Evolutionary conservation across 2,797 vertebrate genomes (phyloP).

Genomic region (Graptemys geographica): DNA sequence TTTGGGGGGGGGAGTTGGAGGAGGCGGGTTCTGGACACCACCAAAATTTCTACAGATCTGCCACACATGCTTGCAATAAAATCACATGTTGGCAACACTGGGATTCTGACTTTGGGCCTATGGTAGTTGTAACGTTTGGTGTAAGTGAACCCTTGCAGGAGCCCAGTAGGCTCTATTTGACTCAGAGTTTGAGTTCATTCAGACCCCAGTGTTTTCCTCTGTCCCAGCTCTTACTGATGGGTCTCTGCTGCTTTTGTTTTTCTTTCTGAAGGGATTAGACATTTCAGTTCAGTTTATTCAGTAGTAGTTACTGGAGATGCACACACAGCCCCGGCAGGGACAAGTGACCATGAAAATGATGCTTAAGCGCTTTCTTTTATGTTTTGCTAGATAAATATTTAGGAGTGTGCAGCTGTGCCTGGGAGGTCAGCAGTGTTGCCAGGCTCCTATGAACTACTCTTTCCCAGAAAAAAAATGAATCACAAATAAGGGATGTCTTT

Average conservation of each 20-base stretch:
- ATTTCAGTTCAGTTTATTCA: not conserved
- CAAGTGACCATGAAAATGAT: not conserved
- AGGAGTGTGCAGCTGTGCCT: not conserved
- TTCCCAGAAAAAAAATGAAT: not conserved
- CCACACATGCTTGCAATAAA: not conserved
- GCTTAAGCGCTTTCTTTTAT: not conserved
- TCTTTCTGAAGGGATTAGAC: not conserved
- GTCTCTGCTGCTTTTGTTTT: not conserved
- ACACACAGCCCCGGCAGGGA: rapidly evolving
- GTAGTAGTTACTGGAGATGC: rapidly evolving
- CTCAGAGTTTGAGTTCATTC: not conserved
- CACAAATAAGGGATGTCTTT: not conserved
- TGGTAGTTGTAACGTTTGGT: not conserved
- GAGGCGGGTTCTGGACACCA: too few relatives aligned
- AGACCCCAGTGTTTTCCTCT: not conserved
- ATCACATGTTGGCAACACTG: not conserved
- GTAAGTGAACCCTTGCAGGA: rapidly evolving
- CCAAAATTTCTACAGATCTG: too few relatives aligned
- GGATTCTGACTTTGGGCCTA: too few relatives aligned
- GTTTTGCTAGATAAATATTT: not conserved
- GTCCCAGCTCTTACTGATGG: rapidly evolving
- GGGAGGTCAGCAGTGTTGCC: not conserved
- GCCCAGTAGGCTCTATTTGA: not conserved
- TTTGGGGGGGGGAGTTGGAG: too few relatives aligned
- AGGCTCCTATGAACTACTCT: not conserved